phyloP scores from a whole-genome alignment of 2,888 invertebrate genomes.

The Arenicola marina region DNA sequence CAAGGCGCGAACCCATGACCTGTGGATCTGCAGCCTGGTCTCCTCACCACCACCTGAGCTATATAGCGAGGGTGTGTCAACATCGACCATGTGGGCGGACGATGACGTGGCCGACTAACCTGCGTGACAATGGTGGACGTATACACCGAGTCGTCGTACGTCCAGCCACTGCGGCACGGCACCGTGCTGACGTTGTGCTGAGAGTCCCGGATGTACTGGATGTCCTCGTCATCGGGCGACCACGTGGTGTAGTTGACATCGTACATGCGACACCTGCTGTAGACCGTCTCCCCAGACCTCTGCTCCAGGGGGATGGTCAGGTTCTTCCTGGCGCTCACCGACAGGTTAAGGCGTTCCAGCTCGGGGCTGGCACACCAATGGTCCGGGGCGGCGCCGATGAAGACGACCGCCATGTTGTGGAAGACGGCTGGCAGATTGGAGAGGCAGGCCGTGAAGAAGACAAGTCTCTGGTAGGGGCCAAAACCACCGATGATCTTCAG shows the following conservation, averaged over 20 bases:
- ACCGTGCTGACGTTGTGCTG: too few species aligned
- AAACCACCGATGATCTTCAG: constrained; percentile 5
- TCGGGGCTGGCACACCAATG: constrained; percentile 7
- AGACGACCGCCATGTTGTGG: not conserved
- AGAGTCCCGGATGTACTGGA: too few species aligned
- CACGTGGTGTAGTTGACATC: constrained; percentile 1
- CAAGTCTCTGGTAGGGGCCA: constrained; percentile 4
- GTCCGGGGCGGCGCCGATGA: constrained; percentile 6
- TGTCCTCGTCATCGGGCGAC: not conserved
- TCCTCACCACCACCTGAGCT: too few species aligned
- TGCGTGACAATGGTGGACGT: constrained; percentile 9
- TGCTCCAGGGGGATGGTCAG: constrained; percentile 3
- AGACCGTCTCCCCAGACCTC: not conserved
- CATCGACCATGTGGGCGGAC: too few species aligned
- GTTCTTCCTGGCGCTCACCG: not conserved
- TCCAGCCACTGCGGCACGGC: constrained; percentile 6
- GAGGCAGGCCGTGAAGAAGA: not conserved
- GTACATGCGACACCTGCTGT: constrained; percentile 6
- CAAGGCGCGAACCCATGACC: too few species aligned
- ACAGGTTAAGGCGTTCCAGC: constrained; percentile 1
- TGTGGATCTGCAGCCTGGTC: too few species aligned
- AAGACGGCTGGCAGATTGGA: not conserved
- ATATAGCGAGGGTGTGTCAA: too few species aligned
- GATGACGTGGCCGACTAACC: too few species aligned
- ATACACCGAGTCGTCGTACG: not conserved